phyloP scores from a whole-genome alignment of 1,140 invertebrate genomes.

The Meloidogyne hapla region DNA sequence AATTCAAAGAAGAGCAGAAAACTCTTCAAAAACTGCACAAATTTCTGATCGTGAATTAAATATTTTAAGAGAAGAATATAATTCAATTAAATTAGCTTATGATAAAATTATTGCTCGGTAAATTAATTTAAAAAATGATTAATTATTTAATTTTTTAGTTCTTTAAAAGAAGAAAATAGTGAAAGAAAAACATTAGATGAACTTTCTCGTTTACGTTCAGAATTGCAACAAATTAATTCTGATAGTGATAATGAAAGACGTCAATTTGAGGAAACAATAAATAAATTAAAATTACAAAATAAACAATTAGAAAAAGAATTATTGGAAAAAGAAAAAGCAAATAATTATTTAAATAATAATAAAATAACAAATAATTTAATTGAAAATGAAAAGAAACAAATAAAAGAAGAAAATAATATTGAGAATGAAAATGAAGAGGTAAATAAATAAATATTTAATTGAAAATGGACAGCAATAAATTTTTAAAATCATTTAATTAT shows the following conservation, averaged over 20 bases:
- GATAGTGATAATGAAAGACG: constrained; percentile 6
- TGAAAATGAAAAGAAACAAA: constrained; percentile 25
- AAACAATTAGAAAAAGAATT: background rate
- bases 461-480: no score
- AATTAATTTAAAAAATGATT: background rate
- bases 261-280: constrained; percentile 18
- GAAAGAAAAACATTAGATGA: constrained; percentile 30
- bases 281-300: constrained; percentile 16
- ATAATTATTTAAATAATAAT: background rate
- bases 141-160: constrained; percentile 29
- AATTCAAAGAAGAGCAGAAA: constrained; percentile 6
- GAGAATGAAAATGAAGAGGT: constrained; percentile 2
- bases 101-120: constrained; percentile 45
- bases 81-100: constrained; percentile 43
- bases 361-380: constrained; percentile 13
- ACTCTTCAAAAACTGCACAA: constrained; percentile 14
- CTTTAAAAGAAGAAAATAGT: constrained; percentile 32
- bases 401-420: constrained; percentile 19
- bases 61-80: constrained; percentile 42
- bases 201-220: constrained; percentile 11
- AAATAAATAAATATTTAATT: constrained; percentile 5
- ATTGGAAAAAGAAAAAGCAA: background rate
- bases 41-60: constrained; percentile 41
- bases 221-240: constrained; percentile 21
- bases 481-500: no score